A percentile compares a stretch with the other conserved stretches of the same genome.
phyloP scores from a whole-genome alignment of 2,113 vertebrate genomes.

The Hemiprocne comata region DNA sequence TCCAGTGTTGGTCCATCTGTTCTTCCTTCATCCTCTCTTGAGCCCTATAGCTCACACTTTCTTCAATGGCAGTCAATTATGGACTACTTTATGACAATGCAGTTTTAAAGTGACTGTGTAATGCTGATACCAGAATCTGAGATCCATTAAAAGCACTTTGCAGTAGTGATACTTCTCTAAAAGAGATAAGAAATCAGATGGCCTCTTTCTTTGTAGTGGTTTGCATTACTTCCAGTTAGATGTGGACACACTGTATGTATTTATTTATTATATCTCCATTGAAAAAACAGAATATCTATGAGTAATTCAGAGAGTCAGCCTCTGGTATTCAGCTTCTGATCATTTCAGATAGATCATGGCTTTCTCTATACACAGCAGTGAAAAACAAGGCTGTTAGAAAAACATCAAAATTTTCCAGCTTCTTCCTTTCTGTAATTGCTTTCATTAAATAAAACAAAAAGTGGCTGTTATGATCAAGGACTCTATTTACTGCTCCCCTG shows the following conservation, averaged over 20 bases:
- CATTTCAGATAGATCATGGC: not conserved
- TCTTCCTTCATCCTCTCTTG: not conserved
- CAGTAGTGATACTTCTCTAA: not conserved
- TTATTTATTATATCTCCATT: not conserved
- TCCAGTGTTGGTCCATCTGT: not conserved
- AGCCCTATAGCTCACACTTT: not conserved
- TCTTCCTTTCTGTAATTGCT: not conserved
- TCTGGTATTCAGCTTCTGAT: not conserved
- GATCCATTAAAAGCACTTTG: not conserved
- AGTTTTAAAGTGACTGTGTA: not conserved
- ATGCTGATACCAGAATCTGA: not conserved
- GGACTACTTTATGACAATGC: not conserved
- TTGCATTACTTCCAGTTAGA: not conserved
- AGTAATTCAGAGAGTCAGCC: not conserved
- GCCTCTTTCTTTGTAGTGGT: not conserved
- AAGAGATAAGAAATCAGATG: not conserved
- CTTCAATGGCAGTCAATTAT: not conserved
- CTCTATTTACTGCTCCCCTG: not conserved
- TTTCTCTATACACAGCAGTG: not conserved
- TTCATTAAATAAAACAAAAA: not conserved
- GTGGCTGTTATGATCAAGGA: not conserved
- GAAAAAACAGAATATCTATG: not conserved
- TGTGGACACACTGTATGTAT: not conserved
- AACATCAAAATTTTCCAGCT: not conserved
- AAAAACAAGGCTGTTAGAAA: not conserved